Evolutionary conservation across 2,113 vertebrate species (phyloP).

Genomic region (Istiophorus platypterus): DNA sequence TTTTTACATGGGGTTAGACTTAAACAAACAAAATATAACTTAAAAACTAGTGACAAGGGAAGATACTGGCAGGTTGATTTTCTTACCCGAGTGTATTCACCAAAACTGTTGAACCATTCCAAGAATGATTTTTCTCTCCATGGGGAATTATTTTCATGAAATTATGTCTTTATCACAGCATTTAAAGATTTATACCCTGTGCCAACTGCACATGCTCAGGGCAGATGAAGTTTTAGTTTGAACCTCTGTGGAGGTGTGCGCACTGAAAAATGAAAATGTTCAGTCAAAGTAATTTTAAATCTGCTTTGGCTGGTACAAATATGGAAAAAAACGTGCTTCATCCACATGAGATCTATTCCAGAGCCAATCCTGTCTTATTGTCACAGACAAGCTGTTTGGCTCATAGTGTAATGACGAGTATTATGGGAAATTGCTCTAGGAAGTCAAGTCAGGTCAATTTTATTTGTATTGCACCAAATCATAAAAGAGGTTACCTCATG

Average conservation of each 20-base stretch:
- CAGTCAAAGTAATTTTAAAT: background rate
- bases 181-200: background rate
- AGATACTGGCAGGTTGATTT: background rate
- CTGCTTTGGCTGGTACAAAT: slow-evolving; percentile 16
- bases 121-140: background rate
- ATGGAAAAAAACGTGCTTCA: slow-evolving; percentile 18
- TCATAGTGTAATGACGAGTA: slow-evolving; percentile 4
- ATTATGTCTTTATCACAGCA: background rate
- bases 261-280: slow-evolving; percentile 15
- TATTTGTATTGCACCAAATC: no score
- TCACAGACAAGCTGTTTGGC: slow-evolving; percentile 17
- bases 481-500: no score
- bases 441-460: background rate
- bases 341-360: slow-evolving; percentile 24
- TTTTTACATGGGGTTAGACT: background rate
- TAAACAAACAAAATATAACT: background rate
- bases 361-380: slow-evolving; percentile 34
- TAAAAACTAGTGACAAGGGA: background rate
- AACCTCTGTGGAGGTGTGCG: background rate
- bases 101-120: background rate
- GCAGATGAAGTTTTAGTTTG: background rate
- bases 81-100: background rate
- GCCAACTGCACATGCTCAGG: background rate
- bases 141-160: background rate
- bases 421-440: slow-evolving; percentile 25